Evolutionary conservation across 2,113 vertebrate species (phyloP).

Genomic region (Xenus cinereus): DNA sequence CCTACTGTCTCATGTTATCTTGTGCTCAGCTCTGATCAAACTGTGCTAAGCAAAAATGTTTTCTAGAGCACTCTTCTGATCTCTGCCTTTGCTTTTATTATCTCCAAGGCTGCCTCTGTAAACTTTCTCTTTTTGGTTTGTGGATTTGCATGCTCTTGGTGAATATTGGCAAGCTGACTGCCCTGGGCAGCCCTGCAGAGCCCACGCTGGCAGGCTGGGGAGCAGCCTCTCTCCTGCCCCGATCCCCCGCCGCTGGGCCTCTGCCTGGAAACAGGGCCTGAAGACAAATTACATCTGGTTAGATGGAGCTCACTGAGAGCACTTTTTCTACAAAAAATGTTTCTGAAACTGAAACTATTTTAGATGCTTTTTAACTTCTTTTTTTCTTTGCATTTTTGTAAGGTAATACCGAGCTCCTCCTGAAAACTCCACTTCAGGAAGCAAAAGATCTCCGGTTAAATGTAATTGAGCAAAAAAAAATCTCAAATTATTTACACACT

Average conservation of each 20-base stretch:
- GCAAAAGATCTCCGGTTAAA: not conserved
- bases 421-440: not conserved
- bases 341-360: not conserved
- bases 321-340: not conserved
- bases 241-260: not conserved
- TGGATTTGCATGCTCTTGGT: not conserved
- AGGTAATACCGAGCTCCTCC: not conserved
- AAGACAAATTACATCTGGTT: not conserved
- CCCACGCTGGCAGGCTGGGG: fast-evolving
- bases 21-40: not conserved
- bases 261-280: fast-evolving
- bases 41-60: not conserved
- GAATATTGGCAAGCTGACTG: not conserved
- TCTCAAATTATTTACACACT: not conserved
- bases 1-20: not conserved
- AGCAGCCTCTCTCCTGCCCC: not conserved
- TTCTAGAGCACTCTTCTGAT: not conserved
- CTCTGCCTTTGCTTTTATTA: not conserved
- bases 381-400: not conserved
- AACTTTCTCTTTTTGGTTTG: not conserved
- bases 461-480: not conserved
- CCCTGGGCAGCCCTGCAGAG: not conserved
- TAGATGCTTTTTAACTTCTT: not conserved
- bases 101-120: not conserved
- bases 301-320: not conserved